Evolutionary conservation across 2,113 vertebrate genomes (phyloP).

Genomic region (Pollimyrus isidori): DNA sequence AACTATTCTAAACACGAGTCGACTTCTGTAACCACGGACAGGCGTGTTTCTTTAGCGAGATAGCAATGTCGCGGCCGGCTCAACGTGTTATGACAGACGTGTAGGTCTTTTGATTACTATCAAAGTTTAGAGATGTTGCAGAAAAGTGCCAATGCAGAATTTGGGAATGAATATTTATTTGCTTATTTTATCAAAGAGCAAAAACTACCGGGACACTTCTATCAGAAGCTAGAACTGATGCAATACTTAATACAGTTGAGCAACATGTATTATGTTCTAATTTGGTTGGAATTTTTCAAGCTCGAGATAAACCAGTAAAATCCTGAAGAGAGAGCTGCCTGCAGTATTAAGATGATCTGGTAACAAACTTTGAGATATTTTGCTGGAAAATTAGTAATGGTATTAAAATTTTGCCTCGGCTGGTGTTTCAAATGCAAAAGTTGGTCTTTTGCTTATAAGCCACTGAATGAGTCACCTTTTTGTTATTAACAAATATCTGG

Average conservation of each 20-base stretch:
- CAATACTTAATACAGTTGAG: not conserved
- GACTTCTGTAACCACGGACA: not conserved
- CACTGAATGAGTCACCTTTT: not conserved
- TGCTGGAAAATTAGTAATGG: not conserved
- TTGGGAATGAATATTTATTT: not conserved
- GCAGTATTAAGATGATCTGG: not conserved
- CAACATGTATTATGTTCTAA: not conserved
- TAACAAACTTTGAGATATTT: not conserved
- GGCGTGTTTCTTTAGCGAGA: not conserved
- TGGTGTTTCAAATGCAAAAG: not conserved
- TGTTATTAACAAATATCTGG: not conserved
- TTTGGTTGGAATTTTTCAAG: not conserved
- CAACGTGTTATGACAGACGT: not conserved
- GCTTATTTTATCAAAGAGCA: not conserved
- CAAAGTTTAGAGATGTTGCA: not conserved
- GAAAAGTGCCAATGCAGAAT: not conserved
- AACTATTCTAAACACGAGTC: not conserved
- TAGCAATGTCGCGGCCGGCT: not conserved
- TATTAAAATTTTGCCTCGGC: not conserved
- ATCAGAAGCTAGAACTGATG: not conserved
- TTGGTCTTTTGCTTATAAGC: not conserved
- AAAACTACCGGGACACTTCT: not conserved
- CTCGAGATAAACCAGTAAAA: not conserved
- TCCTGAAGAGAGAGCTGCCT: not conserved
- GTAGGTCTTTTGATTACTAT: not conserved